These are phyloP conservation scores for Melanostoma scalare DNA, from an alignment of 2,888 invertebrate genomes.

Conservation along the genomic window DNA sequence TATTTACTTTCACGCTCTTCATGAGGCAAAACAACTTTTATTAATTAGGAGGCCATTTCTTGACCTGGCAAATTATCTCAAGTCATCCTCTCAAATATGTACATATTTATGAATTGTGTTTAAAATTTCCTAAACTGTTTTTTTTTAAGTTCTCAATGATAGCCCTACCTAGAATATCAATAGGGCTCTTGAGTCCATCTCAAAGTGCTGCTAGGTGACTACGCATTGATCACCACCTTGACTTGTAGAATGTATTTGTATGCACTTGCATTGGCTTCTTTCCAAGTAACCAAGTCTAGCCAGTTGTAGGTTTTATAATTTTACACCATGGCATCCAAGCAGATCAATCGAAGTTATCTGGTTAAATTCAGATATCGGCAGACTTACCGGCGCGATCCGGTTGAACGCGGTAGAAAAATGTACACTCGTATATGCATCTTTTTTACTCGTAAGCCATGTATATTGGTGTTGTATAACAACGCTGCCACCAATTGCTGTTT, in stretches of 20 bases:
- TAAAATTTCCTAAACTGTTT: not conserved
- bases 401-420: slow-evolving; percentile 74
- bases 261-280: not conserved
- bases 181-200: too few species aligned
- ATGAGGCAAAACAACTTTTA: not conserved
- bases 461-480: slow-evolving; percentile 31
- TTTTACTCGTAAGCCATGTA: slow-evolving; percentile 3
- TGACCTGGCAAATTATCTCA: slow-evolving; percentile 14
- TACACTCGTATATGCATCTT: slow-evolving; percentile 33
- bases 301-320: slow-evolving; percentile 32
- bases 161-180: too few species aligned
- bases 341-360: slow-evolving; percentile 79
- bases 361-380: slow-evolving; percentile 78
- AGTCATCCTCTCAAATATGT: not conserved
- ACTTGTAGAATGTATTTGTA: too few species aligned
- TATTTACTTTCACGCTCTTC: slow-evolving; percentile 1
- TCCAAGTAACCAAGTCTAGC: not conserved
- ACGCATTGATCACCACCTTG: too few species aligned
- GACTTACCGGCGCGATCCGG: slow-evolving; percentile 79
- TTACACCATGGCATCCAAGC: slow-evolving; percentile 50
- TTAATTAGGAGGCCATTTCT: slow-evolving; percentile 34
- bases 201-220: too few species aligned
- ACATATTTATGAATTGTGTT: not conserved
- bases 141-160: too few species aligned
- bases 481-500: slow-evolving; percentile 15